Evolutionary conservation across 2,797 vertebrate species (phyloP).

Genomic region (Aldrovandia affinis): DNA sequence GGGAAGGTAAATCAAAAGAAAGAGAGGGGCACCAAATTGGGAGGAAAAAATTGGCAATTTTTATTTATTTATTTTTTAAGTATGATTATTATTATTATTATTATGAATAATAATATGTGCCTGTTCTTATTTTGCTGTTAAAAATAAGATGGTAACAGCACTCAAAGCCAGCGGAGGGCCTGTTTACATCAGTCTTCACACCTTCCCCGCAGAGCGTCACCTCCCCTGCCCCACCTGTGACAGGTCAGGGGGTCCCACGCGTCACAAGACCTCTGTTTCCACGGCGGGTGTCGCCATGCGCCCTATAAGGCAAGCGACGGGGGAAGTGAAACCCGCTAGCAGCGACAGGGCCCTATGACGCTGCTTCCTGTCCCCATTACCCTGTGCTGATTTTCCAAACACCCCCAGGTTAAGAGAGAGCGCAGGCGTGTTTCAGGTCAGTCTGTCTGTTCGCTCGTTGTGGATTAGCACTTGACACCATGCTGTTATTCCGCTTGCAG

Average conservation of each 20-base stretch:
- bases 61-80: too few relatives aligned
- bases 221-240: not conserved
- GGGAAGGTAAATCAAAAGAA: too few relatives aligned
- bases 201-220: too few relatives aligned
- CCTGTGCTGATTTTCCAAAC: constrained; percentile 78
- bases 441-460: constrained; percentile 38
- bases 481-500: constrained; percentile 74
- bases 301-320: not conserved
- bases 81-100: too few relatives aligned
- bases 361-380: constrained; percentile 82
- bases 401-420: constrained; percentile 65
- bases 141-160: too few relatives aligned
- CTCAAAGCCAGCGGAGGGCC: too few relatives aligned
- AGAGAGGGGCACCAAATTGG: too few relatives aligned
- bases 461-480: constrained; percentile 72
- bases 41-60: too few relatives aligned
- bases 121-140: too few relatives aligned
- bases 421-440: constrained; percentile 45
- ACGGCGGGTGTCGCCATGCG: constrained; percentile 26
- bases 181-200: too few relatives aligned
- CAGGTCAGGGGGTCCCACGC: not conserved
- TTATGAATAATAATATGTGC: too few relatives aligned
- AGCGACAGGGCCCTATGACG: constrained; percentile 76
- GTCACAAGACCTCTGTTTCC: constrained; percentile 53
- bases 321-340: constrained; percentile 63